Evolutionary conservation across 2,888 invertebrate species (phyloP).

Genomic region (Ochropleura leucogaster): DNA sequence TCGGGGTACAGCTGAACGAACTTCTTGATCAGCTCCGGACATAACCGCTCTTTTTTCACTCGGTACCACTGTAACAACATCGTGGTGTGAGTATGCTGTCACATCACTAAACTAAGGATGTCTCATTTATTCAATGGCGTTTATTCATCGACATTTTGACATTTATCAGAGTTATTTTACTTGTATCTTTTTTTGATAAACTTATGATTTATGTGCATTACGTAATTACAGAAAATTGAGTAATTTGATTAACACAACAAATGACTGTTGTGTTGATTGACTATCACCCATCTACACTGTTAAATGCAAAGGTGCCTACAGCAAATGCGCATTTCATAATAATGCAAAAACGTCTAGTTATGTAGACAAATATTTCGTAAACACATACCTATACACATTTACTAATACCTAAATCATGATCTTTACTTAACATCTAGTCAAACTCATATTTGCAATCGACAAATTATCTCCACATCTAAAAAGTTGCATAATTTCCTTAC

Average conservation of each 20-base stretch:
- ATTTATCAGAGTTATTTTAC: no score
- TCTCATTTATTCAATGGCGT: not conserved
- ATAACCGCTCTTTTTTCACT: constrained; percentile 90
- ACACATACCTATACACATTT: constrained; percentile 1
- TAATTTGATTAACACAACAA: not conserved
- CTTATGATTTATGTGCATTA: not conserved
- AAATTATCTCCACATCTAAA: constrained; percentile 41
- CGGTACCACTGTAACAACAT: constrained; percentile 93
- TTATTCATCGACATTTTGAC: not conserved
- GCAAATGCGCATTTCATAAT: not conserved
- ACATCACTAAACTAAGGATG: not conserved
- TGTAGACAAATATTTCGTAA: constrained; percentile 25
- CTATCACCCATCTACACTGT: not conserved
- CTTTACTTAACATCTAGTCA: constrained; percentile 23
- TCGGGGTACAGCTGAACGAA: constrained; percentile 93
- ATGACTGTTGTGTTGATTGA: not conserved
- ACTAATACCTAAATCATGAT: constrained; percentile 36
- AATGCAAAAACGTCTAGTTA: constrained; percentile 9
- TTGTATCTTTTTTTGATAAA: not conserved
- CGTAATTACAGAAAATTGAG: not conserved
- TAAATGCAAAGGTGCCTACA: not conserved
- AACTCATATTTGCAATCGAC: constrained; percentile 22
- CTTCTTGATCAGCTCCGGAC: constrained; percentile 88
- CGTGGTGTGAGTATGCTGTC: not conserved
- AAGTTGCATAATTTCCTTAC: constrained; percentile 49